These are phyloP conservation scores for Beroe ovata DNA, from an alignment of 37 sponge, comb jelly and placozoan genomes.

Conservation along the genomic window DNA sequence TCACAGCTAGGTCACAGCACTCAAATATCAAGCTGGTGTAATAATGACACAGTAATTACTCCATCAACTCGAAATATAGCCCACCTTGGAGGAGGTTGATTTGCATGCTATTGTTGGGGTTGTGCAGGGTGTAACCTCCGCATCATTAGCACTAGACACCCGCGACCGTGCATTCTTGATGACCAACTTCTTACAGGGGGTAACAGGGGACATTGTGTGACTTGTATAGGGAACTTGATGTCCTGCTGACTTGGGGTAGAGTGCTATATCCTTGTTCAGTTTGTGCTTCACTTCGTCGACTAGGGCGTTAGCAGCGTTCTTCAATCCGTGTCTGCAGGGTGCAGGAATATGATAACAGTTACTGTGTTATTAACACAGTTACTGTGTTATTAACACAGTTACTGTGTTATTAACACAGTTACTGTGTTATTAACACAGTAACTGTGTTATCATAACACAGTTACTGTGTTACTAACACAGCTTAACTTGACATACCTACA, in stretches of 20 bases:
- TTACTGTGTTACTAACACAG: no score
- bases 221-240: background rate
- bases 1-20: no score
- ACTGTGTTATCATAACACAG: no score
- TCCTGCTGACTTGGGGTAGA: background rate
- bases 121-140: background rate
- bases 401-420: background rate
- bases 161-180: conserved; percentile 37
- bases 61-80: no score
- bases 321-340: conserved; percentile 16
- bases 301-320: conserved; percentile 7
- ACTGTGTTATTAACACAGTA: no score
- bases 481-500: no score
- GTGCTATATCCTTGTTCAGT: conserved; percentile 19
- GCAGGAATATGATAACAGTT: background rate
- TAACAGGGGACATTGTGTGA: conserved; percentile 40
- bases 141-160: background rate
- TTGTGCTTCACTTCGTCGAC: conserved; percentile 58
- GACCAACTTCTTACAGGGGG: conserved; percentile 48
- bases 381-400: background rate
- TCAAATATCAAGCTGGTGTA: no score
- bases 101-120: background rate
- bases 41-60: no score
- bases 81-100: conserved; percentile 9
- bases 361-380: background rate